phyloP scores from a whole-genome alignment of 1,140 invertebrate species.

The Drosophila cardini region DNA sequence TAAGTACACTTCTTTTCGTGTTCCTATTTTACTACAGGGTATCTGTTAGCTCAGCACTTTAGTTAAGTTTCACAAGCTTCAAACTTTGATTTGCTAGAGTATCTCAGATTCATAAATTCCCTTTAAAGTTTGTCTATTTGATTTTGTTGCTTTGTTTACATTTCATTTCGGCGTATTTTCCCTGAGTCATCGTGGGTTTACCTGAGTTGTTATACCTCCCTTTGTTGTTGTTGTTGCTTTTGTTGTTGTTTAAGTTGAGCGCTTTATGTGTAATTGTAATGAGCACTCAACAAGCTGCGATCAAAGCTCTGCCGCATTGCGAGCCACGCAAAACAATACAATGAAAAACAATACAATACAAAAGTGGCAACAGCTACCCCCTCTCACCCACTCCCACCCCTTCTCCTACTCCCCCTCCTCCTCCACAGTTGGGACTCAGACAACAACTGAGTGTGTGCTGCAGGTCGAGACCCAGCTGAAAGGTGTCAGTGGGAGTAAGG shows the following conservation, averaged over 20 bases:
- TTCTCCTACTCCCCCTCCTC: no score
- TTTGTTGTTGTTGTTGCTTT: neutral
- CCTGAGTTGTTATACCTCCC: no score
- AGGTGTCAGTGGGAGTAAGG: neutral
- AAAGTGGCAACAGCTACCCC: slow-evolving; percentile 10
- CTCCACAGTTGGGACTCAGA: neutral
- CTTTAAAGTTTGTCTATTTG: slow-evolving; percentile 5
- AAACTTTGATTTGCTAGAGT: neutral
- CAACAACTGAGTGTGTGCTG: slow-evolving; percentile 3
- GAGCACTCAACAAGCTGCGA: slow-evolving; percentile 29
- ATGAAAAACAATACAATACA: slow-evolving; percentile 5
- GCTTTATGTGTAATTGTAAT: slow-evolving; percentile 17
- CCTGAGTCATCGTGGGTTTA: slow-evolving; percentile 33
- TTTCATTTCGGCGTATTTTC: slow-evolving; percentile 25
- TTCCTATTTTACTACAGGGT: no score
- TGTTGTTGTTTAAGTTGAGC: slow-evolving; percentile 30
- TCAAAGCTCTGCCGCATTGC: slow-evolving; percentile 18
- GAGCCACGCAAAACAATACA: neutral
- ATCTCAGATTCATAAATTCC: slow-evolving; percentile 8
- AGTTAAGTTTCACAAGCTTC: neutral
- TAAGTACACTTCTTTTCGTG: no score
- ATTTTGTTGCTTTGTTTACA: slow-evolving; percentile 10
- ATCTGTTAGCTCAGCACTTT: neutral
- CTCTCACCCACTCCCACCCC: no score
- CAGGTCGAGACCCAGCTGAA: neutral